Evolutionary conservation across 2,797 vertebrate genomes (phyloP), one percentile per base, ranked within the genome.

Genomic region (Choloepus didactylus): DNA sequence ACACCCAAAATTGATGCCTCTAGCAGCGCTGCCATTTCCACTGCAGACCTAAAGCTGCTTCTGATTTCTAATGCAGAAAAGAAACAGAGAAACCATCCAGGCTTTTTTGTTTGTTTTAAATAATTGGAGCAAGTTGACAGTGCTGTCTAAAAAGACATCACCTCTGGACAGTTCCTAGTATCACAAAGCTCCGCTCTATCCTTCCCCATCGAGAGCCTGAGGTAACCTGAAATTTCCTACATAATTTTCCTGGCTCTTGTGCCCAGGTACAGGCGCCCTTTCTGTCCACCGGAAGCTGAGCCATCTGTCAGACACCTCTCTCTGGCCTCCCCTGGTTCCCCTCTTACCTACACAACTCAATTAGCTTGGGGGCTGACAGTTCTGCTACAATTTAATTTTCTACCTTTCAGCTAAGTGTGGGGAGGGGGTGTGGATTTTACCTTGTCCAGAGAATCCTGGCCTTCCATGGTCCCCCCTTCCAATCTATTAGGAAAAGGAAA

Each of bases 221-320:
- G 79, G 38, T 29, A 29, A 41, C 19, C 44, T 85, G 87, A 66
- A 94, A 95, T 79, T 69, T 10, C 56, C 75, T 79, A 12, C 59
- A 35, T 80, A 15, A 83, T 69, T 75, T 69, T 51, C 62, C 59
- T 91, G 62, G 76, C 51, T 73, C 59, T 62, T 29, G 49, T 38
- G 15, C 44, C 44, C 16, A 82, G 44, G 70, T 89, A 82, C 91
- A 95, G 94, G 92, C 77, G 86, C 25, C 80, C 73, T 93, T 70
- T 73, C 79, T 93, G 72, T 91, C 73, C 88, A 49, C 79, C 54
- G n/a, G 77, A 94, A 96, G 81, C 81, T 70, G 41, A 95, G 44
- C 96, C 94, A 93, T 97, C 96, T 97, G 96, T 93, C 91, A 94
- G 56, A 60, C 21, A 54, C 66, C 86, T 83, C 79, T 60, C 69